These are phyloP conservation scores for Vulpes lagopus DNA, from an alignment of 2,113 vertebrate species.

Conservation along the genomic window DNA sequence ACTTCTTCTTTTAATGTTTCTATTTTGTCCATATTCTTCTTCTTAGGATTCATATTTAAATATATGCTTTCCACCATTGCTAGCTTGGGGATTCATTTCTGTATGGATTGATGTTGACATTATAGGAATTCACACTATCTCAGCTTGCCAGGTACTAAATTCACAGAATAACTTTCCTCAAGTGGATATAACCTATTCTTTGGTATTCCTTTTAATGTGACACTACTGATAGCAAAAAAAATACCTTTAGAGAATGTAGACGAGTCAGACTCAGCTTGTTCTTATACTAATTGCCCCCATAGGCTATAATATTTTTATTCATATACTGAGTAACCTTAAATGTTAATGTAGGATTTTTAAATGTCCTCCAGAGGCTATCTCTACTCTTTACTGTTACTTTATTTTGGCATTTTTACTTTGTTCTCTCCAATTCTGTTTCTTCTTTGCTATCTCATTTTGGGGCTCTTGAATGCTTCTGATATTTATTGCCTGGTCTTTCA, in stretches of 20 bases:
- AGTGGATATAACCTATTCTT: conserved; percentile 31
- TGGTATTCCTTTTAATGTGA: conserved; percentile 31
- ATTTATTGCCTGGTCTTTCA: not conserved
- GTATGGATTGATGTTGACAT: not conserved
- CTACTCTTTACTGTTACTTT: not conserved
- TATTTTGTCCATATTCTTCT: not conserved
- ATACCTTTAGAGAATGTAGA: not conserved
- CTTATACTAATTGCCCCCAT: conserved; percentile 38
- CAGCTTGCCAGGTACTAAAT: not conserved
- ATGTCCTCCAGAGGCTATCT: not conserved
- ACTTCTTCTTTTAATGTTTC: not conserved
- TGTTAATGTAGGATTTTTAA: conserved; percentile 57
- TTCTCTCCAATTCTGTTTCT: conserved; percentile 20
- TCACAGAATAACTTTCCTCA: not conserved
- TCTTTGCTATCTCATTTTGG: not conserved
- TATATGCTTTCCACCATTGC: not conserved
- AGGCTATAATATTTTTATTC: not conserved
- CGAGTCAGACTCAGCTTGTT: not conserved
- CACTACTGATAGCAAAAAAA: not conserved
- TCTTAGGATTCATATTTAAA: conserved; percentile 35
- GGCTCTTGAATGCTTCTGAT: not conserved
- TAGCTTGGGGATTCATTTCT: not conserved
- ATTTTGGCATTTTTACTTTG: not conserved
- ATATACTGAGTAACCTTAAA: conserved; percentile 45
- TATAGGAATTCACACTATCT: not conserved